Conservation (phyloP, 2,797 vertebrate genomes). For the Myotis planiceps region DNA sequence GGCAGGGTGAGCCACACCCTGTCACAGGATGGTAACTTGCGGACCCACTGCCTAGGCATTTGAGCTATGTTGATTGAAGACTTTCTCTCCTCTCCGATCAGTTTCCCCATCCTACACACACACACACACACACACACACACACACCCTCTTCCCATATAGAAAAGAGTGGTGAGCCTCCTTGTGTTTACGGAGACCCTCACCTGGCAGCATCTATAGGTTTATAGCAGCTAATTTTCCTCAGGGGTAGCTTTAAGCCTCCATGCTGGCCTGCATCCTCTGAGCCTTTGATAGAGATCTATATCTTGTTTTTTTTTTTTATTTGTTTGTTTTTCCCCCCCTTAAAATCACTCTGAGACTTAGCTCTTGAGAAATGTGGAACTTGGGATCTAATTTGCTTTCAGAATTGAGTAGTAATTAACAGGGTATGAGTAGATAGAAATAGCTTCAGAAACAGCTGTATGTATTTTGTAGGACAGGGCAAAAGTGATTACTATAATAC, state of each 20-base stretch:
- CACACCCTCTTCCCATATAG: background rate
- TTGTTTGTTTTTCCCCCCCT: no score
- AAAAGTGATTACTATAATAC: background rate
- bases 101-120: background rate
- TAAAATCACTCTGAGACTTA: background rate
- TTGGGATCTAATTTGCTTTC: constrained; percentile 8
- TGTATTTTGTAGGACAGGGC: background rate
- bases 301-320: background rate
- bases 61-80: background rate
- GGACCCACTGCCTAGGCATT: background rate
- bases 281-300: background rate
- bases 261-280: background rate
- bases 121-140: background rate
- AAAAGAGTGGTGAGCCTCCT: background rate
- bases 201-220: background rate
- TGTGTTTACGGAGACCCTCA: background rate
- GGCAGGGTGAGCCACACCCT: background rate
- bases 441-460: background rate
- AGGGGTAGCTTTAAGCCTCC: background rate
- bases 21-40: background rate
- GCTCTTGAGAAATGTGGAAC: background rate
- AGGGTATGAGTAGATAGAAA: background rate
- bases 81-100: background rate
- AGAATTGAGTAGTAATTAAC: background rate
- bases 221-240: background rate